These are phyloP conservation scores for Oreocharis arfaki DNA, from an alignment of 2,113 vertebrate species.

Conservation along the genomic window DNA sequence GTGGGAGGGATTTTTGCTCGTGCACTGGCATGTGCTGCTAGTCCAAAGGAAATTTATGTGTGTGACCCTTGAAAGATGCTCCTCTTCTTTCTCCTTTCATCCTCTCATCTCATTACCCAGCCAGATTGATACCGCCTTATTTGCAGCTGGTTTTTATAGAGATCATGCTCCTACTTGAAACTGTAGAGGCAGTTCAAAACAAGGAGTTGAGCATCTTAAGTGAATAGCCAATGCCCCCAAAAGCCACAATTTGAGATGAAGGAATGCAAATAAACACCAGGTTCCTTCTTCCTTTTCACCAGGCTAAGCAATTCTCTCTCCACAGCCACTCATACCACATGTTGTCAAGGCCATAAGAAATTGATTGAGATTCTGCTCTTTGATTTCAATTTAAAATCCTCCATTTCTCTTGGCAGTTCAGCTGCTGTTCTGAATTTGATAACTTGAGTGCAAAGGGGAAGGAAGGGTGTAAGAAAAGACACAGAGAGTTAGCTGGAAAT, in stretches of 20 bases:
- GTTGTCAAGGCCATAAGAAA: neutral
- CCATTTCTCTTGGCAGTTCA: neutral
- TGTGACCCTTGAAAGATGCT: neutral
- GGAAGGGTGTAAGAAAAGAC: neutral
- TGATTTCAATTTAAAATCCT: neutral
- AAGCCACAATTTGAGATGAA: neutral
- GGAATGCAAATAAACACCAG: neutral
- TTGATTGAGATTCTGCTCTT: constrained; percentile 1
- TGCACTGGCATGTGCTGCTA: neutral
- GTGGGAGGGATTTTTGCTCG: neutral
- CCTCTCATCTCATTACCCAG: neutral
- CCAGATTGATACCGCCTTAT: neutral
- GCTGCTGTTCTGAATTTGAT: neutral
- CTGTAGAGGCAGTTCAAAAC: neutral
- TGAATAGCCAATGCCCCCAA: neutral
- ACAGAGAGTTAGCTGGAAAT: neutral
- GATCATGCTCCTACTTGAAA: neutral
- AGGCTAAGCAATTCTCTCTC: neutral
- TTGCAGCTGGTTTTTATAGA: neutral
- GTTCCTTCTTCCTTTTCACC: neutral
- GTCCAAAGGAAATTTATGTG: neutral
- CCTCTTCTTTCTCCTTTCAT: neutral
- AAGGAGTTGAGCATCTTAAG: neutral
- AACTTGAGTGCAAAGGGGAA: neutral
- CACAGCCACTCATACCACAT: accelerated